Percentiles rank a stretch among this genome's conserved stretches.
Conservation (phyloP, 2,888 invertebrate species). For the Acronicta alni region DNA sequence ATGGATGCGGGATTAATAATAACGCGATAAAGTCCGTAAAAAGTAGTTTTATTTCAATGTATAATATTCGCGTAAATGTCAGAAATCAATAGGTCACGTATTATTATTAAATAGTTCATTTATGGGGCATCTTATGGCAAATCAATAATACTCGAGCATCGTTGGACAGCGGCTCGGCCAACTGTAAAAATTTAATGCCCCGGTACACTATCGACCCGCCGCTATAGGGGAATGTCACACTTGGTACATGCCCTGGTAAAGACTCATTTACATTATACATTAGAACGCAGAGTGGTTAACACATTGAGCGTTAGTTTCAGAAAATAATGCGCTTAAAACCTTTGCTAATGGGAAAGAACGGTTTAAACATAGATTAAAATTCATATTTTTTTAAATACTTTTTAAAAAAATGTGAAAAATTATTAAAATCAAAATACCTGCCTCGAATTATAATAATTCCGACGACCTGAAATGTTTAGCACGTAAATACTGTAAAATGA, state of each 20-base stretch:
- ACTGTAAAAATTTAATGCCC: conserved; percentile 77
- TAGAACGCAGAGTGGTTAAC: conserved; percentile 11
- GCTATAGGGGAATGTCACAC: conserved; percentile 51
- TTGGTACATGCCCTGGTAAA: conserved; percentile 30
- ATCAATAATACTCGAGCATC: conserved; percentile 69
- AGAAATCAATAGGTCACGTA: conserved; percentile 6
- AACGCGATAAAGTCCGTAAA: too few relatives aligned
- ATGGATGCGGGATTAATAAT: too few relatives aligned
- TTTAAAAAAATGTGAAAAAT: too few relatives aligned
- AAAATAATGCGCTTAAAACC: not conserved
- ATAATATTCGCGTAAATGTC: too few relatives aligned
- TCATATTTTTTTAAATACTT: too few relatives aligned
- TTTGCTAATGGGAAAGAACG: not conserved
- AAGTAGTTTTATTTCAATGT: too few relatives aligned
- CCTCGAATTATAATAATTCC: too few relatives aligned
- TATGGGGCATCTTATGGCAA: conserved; percentile 59
- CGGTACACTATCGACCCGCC: conserved; percentile 68
- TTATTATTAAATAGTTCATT: conserved; percentile 39
- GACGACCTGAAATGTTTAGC: too few relatives aligned
- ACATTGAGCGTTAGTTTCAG: not conserved
- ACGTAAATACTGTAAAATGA: too few relatives aligned
- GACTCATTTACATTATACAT: conserved; percentile 22
- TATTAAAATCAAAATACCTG: too few relatives aligned
- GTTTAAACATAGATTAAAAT: not conserved
- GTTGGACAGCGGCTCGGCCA: conserved; percentile 62